A percentile compares a stretch with the other conserved stretches of the same genome.
Evolutionary conservation across 2,888 invertebrate species (phyloP).

Genomic region (Patella depressa): DNA sequence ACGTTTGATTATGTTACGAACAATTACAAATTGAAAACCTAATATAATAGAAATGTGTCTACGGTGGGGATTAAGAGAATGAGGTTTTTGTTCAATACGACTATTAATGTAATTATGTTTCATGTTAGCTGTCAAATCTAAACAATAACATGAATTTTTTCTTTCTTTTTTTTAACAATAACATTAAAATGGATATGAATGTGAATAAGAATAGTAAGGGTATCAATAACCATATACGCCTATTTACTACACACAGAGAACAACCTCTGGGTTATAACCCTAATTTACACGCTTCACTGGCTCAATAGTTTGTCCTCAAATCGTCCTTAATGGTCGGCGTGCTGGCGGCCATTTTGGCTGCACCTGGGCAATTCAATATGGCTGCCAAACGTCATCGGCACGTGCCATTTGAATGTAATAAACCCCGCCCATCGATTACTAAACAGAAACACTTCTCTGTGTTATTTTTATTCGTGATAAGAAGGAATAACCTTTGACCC

Average conservation of each 20-base stretch:
- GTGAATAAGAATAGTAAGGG: neutral
- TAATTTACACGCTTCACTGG: conserved; percentile 5
- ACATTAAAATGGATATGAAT: neutral
- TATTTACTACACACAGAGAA: conserved; percentile 3
- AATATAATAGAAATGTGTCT: neutral
- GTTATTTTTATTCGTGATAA: conserved; percentile 7
- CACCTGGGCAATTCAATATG: conserved; percentile 28
- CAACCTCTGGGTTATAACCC: neutral
- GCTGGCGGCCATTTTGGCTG: conserved; percentile 13
- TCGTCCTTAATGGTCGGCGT: neutral
- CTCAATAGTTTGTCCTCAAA: neutral
- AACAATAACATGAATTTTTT: neutral
- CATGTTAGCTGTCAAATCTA: neutral
- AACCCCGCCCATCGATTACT: conserved; percentile 21
- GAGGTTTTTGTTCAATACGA: neutral
- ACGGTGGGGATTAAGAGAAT: neutral
- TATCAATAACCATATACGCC: neutral
- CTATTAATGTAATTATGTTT: neutral
- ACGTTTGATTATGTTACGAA: too few species aligned
- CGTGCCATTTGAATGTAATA: conserved; percentile 21
- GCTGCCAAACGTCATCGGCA: conserved; percentile 25
- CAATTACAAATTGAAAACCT: too few species aligned
- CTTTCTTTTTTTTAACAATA: neutral
- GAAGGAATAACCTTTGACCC: conserved; percentile 9
- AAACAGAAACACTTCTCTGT: conserved; percentile 7